Percentiles rank a stretch among this genome's conserved stretches.
These are phyloP conservation scores for Crotalus adamanteus DNA, from an alignment of 2,797 vertebrate species.

Conservation along the genomic window DNA sequence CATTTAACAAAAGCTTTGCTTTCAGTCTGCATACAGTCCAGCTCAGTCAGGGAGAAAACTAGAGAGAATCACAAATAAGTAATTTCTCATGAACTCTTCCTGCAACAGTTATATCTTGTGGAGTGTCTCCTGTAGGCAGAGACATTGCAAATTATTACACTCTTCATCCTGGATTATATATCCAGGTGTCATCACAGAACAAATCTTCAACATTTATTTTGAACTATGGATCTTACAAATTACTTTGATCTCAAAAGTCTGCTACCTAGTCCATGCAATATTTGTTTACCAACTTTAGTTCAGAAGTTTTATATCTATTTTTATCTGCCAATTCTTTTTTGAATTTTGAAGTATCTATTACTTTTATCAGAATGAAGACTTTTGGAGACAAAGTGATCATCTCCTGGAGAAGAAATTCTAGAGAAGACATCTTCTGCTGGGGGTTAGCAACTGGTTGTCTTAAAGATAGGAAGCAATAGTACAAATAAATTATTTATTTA, in stretches of 20 bases:
- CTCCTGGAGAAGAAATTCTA: background rate
- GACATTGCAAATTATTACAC: background rate
- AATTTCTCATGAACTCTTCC: background rate
- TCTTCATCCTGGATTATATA: background rate
- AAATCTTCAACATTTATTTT: background rate
- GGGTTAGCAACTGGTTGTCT: background rate
- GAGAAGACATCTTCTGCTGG: background rate
- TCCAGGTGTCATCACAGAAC: background rate
- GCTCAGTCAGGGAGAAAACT: background rate
- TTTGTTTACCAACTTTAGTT: background rate
- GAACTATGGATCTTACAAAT: background rate
- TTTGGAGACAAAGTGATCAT: background rate
- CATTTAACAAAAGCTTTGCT: background rate
- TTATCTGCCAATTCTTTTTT: background rate
- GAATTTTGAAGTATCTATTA: background rate
- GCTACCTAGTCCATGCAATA: background rate
- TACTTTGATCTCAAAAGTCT: background rate
- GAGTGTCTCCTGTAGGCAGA: background rate
- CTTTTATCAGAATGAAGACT: background rate
- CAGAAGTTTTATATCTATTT: background rate
- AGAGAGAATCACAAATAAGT: background rate
- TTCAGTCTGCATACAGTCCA: background rate
- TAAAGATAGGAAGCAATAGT: background rate
- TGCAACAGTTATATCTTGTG: background rate
- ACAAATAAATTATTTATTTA: background rate